Evolutionary conservation across 2,113 vertebrate species (phyloP).

Genomic region (Erinaceus europaeus): DNA sequence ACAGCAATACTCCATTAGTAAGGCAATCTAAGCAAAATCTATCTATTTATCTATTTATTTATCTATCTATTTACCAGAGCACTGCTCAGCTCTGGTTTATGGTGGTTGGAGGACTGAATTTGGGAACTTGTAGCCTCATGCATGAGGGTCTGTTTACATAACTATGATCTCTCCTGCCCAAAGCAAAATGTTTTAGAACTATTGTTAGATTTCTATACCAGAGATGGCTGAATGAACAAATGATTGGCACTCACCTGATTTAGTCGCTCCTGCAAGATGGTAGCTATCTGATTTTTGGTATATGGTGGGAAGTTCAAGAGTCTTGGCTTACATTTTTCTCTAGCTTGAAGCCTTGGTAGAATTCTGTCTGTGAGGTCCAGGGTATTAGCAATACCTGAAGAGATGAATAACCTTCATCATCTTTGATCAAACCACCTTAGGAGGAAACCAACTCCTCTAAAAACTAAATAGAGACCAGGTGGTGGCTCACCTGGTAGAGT

Average conservation of each 20-base stretch:
- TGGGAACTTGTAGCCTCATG: too few species aligned
- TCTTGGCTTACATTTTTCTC: constrained; percentile 83
- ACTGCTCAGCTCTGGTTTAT: too few species aligned
- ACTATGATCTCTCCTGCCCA: too few species aligned
- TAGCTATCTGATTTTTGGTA: constrained; percentile 87
- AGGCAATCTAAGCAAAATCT: too few species aligned
- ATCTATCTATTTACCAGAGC: too few species aligned
- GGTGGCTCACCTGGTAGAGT: too few species aligned
- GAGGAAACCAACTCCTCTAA: background rate
- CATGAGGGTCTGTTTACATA: too few species aligned
- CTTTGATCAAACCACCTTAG: background rate
- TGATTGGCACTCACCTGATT: constrained; percentile 79
- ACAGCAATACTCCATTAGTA: too few species aligned
- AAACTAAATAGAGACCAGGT: too few species aligned
- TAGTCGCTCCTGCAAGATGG: constrained; percentile 92
- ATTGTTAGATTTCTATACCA: background rate
- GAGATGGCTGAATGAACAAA: background rate
- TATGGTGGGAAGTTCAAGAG: constrained; percentile 93
- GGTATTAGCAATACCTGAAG: constrained; percentile 92
- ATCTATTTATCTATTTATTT: too few species aligned
- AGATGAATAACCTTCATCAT: background rate
- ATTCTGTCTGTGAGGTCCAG: constrained; percentile 94
- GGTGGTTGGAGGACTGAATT: too few species aligned
- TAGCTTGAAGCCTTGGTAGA: constrained; percentile 88
- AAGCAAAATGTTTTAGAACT: background rate